Evolutionary conservation across 2,888 invertebrate species (phyloP), one percentile per base, ranked within the genome.

Genomic region (Sphecodes monilicornis): DNA sequence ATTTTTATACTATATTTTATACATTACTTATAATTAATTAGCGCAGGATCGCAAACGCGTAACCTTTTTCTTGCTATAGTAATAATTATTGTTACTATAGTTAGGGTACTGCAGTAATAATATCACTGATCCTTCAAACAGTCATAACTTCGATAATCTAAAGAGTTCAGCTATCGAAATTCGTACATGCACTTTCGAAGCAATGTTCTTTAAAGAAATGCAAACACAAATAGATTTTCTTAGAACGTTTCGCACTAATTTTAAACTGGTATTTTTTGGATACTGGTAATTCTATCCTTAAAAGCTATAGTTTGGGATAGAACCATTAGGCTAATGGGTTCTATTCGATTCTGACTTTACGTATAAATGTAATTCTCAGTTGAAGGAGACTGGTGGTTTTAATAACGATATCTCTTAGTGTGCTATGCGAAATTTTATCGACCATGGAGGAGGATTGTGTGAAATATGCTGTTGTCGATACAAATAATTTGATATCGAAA

Each of bases 401-500:
- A 66, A 18, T 66, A 8, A 66, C 22, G 32, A 66, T 66, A 36
- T 36, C 32, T 66, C 66, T 36, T 32, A 66, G 66, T 10, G 32
- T 66, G 66, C 66, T 66, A 8, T 66, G 66, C 22, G 36, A 66
- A 18, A 66, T 66, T 18, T 66, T 85, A 29, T 54, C 73, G 69
- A 80, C 80, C 16, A 88, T 87, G 29, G 60, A 60, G 29, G 29
- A 60, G 29, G 60, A 60, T 32, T 60, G 29, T 16, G 29, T 0
- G 60, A 29, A 64, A 10, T 64, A 18, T 3, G 64, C 64, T 29
- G 64, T 18, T 18, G 32, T 64, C 18, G 64, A 64, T 64, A 8
- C 64, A 18, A 64, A 64, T 32, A 64, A 32, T 29, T 1, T 32
- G 29, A 32, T 64, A 32, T 64, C 64, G 18, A 32, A 32, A 64